phyloP scores from a whole-genome alignment of 2,797 vertebrate genomes.

The Petrocephalus sullivani region DNA sequence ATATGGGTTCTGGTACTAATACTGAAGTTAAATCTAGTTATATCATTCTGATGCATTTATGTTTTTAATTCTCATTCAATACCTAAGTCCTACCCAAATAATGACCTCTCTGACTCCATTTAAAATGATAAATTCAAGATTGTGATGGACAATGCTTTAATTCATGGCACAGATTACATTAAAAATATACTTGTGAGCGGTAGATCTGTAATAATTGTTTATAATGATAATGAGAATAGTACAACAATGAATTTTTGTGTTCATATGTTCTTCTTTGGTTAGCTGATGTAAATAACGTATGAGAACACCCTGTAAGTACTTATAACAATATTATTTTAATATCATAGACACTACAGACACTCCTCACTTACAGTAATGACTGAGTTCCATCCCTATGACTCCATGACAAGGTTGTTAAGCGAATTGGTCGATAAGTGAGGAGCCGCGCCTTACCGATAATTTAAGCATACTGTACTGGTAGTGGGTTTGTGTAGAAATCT shows the following conservation, averaged over 20 bases:
- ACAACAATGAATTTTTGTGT: neutral
- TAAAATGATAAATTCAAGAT: neutral
- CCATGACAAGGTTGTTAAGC: no score
- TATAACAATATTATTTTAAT: neutral
- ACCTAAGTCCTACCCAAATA: neutral
- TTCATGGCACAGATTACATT: neutral
- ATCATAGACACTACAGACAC: neutral
- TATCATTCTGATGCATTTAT: neutral
- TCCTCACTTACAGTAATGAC: no score
- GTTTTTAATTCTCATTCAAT: neutral
- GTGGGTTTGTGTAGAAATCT: no score
- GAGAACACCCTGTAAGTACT: neutral
- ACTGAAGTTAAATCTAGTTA: neutral
- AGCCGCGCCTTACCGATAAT: no score
- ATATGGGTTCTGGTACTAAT: neutral
- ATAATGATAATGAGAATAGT: neutral
- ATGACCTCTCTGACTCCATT: neutral
- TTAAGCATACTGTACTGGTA: no score
- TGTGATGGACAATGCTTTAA: neutral
- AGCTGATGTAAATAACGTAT: neutral
- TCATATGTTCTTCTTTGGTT: neutral
- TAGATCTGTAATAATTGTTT: neutral
- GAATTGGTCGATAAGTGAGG: no score
- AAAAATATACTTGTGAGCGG: neutral
- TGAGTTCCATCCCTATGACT: no score